These are phyloP conservation scores for Labrus mixtus DNA, from an alignment of 2,113 vertebrate species.

Conservation along the genomic window DNA sequence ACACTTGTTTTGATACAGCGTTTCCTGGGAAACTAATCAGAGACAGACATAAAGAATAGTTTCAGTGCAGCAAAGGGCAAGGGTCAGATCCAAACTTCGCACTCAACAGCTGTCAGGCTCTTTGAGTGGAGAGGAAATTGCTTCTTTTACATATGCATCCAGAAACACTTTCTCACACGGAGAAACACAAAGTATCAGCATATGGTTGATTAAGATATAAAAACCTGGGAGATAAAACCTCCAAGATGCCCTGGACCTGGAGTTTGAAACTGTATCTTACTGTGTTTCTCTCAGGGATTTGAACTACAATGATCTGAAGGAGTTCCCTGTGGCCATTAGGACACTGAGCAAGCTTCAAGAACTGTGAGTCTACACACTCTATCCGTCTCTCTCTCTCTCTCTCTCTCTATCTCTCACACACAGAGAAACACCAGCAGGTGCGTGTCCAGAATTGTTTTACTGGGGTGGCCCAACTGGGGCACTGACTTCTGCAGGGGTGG, in stretches of 20 bases:
- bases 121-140: slow-evolving; percentile 29
- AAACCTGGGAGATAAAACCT: background rate
- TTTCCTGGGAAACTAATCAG: slow-evolving; percentile 69
- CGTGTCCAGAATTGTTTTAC: no score
- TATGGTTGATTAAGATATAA: slow-evolving; percentile 16
- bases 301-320: slow-evolving; percentile 93
- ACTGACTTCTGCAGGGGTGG: no score
- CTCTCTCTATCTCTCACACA: no score
- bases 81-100: slow-evolving; percentile 60
- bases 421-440: no score
- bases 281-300: slow-evolving; percentile 86
- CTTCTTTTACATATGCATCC: slow-evolving; percentile 17
- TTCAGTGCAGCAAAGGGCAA: slow-evolving; percentile 56
- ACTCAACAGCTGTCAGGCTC: slow-evolving; percentile 62
- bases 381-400: no score
- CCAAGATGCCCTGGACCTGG: background rate
- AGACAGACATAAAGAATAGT: slow-evolving; percentile 66
- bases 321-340: slow-evolving; percentile 93
- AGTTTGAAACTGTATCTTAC: slow-evolving; percentile 29
- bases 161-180: slow-evolving; percentile 15
- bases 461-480: no score
- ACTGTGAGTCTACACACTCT: slow-evolving; percentile 86
- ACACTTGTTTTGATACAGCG: slow-evolving; percentile 55
- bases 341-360: slow-evolving; percentile 94
- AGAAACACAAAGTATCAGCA: slow-evolving; percentile 11